Evolutionary conservation across 2,113 vertebrate genomes (phyloP).

Genomic region (Epinephelus lanceolatus): DNA sequence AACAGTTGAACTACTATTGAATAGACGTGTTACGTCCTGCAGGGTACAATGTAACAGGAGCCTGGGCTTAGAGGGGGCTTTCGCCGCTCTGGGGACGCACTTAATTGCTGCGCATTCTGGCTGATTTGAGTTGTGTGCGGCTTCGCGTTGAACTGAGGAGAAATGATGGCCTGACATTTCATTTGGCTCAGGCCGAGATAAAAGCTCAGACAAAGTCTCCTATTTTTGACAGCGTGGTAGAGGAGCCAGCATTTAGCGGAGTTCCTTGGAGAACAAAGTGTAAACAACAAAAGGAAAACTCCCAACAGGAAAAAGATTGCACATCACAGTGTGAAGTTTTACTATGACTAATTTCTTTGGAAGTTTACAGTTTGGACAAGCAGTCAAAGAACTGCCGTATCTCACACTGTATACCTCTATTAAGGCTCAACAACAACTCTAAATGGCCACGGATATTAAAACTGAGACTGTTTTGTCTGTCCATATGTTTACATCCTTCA

Average conservation of each 20-base stretch:
- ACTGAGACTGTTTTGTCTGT: not conserved
- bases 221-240: slow-evolving; percentile 36
- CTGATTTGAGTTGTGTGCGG: slow-evolving; percentile 39
- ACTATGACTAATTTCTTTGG: slow-evolving; percentile 7
- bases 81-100: slow-evolving; percentile 62
- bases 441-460: not conserved
- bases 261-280: slow-evolving; percentile 28
- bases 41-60: slow-evolving; percentile 60
- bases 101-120: slow-evolving; percentile 67
- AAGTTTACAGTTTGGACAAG: not conserved
- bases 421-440: not conserved
- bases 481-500: not conserved
- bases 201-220: slow-evolving; percentile 62
- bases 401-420: not conserved
- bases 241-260: slow-evolving; percentile 37
- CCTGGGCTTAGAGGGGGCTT: slow-evolving; percentile 56
- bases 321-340: slow-evolving; percentile 16
- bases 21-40: slow-evolving; percentile 57
- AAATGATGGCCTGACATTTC: slow-evolving; percentile 63
- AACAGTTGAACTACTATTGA: slow-evolving; percentile 54
- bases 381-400: not conserved
- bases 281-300: slow-evolving; percentile 40
- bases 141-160: slow-evolving; percentile 39
- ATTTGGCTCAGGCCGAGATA: slow-evolving; percentile 60
- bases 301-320: not conserved